Base-by-base conservation (phyloP, 2,797 vertebrate species). In the Neoniphon sammara region DNA sequence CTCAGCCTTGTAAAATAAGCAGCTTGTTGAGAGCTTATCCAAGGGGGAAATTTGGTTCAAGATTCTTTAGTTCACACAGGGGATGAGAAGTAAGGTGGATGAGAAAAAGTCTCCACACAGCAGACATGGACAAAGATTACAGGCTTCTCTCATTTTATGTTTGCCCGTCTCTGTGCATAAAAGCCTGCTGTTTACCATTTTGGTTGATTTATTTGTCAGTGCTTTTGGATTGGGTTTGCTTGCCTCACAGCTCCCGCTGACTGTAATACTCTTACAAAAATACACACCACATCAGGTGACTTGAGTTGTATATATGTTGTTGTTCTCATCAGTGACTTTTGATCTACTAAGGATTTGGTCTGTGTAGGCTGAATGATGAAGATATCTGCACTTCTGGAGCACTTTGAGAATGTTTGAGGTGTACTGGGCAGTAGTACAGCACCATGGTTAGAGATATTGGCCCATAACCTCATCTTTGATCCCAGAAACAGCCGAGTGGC, bases 71-170 rank as follows among this genome's bases (percentile, higher is more conserved):
- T 74, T 61, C n/a, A n/a, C 42, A 50, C 30, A 67, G 25, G 60
- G 46, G 62, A 31, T 49, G 49, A 68, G 39, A 52, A 21, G 11
- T 14, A 66, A 47, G 5, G 5, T 49, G 27, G 70, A 77, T 78
- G 52, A 62, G 21, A 64, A 1, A 8, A 49, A 59, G 56, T 47
- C 46, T 14, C 58, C 44, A 54, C 11, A 50, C 39, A 54, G 47
- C 57, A 58, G 6, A 77, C 76, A 11, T 7, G 14, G 12, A 70
- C 21, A 31, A 0, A 50, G 62, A 77, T 81, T 71, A 70, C 67
- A 81, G 23, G 52, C 12, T 18, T 62, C 39, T 64, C 65, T 44
- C 42, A 44, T 44, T 14, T 10, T 44, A 44, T 10, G 42, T 44
- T 44, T 9, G 31, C 31, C 42, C 42, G 14, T 46, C 44, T 46